These are phyloP conservation scores for Drosophila nigricruria DNA, from an alignment of 2,888 invertebrate genomes.

Conservation along the genomic window DNA sequence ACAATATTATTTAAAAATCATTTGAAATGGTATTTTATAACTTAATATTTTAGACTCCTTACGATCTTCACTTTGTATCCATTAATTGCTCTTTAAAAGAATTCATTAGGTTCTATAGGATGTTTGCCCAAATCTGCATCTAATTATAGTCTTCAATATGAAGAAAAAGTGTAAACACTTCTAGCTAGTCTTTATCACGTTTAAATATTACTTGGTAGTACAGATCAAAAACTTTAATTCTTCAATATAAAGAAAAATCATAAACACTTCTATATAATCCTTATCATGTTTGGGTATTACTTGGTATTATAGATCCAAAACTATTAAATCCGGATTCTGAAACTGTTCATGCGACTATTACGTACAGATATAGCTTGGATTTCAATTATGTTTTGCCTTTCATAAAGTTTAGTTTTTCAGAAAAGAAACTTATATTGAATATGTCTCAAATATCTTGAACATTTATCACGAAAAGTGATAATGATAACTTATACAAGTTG, in stretches of 20 bases:
- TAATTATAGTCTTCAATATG: background rate
- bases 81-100: constrained; percentile 4
- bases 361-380: too few species aligned
- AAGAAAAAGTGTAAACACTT: background rate
- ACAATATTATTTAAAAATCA: background rate
- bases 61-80: background rate
- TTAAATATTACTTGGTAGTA: background rate
- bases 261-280: background rate
- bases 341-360: background rate
- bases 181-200: background rate
- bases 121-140: background rate
- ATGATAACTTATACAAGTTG: background rate
- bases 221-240: too few species aligned
- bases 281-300: too few species aligned
- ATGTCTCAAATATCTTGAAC: too few species aligned
- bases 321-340: too few species aligned
- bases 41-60: background rate
- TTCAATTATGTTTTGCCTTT: too few species aligned
- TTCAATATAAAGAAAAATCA: too few species aligned
- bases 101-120: background rate
- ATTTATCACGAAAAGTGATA: constrained; percentile 1
- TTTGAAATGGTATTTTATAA: background rate
- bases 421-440: background rate
- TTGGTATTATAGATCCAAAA: too few species aligned
- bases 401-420: too few species aligned